Evolutionary conservation across 2,797 vertebrate species (phyloP), one percentile per base, ranked within the genome.

Genomic region (Selene dorsalis): DNA sequence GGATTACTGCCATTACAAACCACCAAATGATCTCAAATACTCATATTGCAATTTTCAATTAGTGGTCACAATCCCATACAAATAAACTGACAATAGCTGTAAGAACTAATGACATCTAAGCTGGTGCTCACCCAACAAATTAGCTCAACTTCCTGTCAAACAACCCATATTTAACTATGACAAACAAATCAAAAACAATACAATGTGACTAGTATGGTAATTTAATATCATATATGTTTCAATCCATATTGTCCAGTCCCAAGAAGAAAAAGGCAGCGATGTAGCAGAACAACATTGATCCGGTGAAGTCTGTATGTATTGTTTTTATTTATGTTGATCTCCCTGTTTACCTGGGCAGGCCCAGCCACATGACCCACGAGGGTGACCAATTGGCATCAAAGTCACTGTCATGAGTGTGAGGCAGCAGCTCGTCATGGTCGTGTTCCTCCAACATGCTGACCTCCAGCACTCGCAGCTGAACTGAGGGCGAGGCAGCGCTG

Each of bases 341-440:
- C 13, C 3, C 32, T 26, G 24, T 32, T 87, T 68, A 99, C 98
- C 98, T 99, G 77, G 98, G 98, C 68, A 99, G 95, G 39, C 97
- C 98, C 32, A 99, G 94, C 98, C 98, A 99, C 97, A 99, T 97
- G 85, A 99, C 93, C 98, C 98, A 99, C 0, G 98, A 99, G 0
- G 98, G 98, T 3, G 98, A 99, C 98, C 98, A 99, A 88, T 96
- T 98, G 85, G 97, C 96, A 39, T 99, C 97, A 0, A 97, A 98
- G 70, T 99, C 97, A 0, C 97, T 97, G 91, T 99, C 97, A 4
- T 96, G 97, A 62, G 96, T 89, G 60, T 96, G 95, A 70, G 93
- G 94, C 47, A 96, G 95, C 52, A 97, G 96, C 72, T 96, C 92
- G 58, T 95, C 93, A 6, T 94, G 96, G 8, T 95, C 84, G 0